These are phyloP conservation scores for Carabus problematicus DNA, from an alignment of 2,888 invertebrate genomes.

Conservation along the genomic window DNA sequence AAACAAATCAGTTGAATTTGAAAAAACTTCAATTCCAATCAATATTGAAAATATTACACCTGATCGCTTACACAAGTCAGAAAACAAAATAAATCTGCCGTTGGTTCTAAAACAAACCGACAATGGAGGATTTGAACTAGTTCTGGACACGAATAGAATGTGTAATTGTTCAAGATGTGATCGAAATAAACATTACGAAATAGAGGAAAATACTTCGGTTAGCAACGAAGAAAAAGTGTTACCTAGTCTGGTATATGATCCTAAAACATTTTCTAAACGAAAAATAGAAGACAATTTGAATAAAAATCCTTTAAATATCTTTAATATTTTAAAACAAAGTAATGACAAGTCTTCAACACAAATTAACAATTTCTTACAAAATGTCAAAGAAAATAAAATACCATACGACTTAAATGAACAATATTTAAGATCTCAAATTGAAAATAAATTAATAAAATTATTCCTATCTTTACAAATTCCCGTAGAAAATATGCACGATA, in stretches of 20 bases:
- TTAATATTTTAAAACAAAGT: slow-evolving; percentile 29
- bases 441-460: slow-evolving; percentile 24
- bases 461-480: slow-evolving; percentile 31
- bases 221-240: neutral
- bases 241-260: neutral
- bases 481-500: slow-evolving; percentile 16
- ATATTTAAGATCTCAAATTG: slow-evolving; percentile 29
- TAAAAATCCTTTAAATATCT: slow-evolving; percentile 24
- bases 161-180: slow-evolving; percentile 49
- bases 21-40: too few species aligned
- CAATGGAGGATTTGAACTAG: slow-evolving; percentile 55
- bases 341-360: slow-evolving; percentile 18
- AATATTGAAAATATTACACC: neutral
- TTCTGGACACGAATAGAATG: slow-evolving; percentile 55
- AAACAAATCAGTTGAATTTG: too few species aligned
- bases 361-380: slow-evolving; percentile 20
- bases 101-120: slow-evolving; percentile 52
- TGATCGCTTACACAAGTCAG: slow-evolving; percentile 52
- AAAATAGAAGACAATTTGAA: slow-evolving; percentile 29
- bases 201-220: slow-evolving; percentile 5
- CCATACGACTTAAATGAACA: slow-evolving; percentile 22
- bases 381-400: slow-evolving; percentile 17
- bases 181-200: neutral
- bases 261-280: slow-evolving; percentile 30
- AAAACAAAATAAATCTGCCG: slow-evolving; percentile 56